Evolutionary conservation across 1,140 invertebrate species (phyloP).

Genomic region (Cyclargus thomasi): DNA sequence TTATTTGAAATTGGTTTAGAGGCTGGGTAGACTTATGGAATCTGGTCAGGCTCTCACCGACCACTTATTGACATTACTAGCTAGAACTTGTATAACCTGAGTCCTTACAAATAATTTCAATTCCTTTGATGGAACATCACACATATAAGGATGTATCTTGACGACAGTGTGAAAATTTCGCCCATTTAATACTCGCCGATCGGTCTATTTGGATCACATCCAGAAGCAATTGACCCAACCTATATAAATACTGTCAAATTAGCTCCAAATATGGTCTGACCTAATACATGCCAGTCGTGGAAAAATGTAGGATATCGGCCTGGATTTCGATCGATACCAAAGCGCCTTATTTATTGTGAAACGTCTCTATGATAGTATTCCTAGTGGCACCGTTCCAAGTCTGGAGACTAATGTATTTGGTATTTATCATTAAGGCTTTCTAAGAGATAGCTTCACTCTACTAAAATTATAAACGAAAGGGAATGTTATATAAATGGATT

Average conservation of each 20-base stretch:
- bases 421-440: not conserved
- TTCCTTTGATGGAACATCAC: too few species aligned
- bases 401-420: not conserved
- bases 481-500: too few species aligned
- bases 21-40: too few species aligned
- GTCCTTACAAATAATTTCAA: too few species aligned
- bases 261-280: not conserved
- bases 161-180: not conserved
- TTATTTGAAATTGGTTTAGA: too few species aligned
- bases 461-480: too few species aligned
- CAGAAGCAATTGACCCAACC: not conserved
- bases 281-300: not conserved
- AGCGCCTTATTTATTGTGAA: not conserved
- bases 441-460: not conserved
- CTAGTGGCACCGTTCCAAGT: not conserved
- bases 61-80: too few species aligned
- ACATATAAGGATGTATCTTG: not conserved
- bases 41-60: too few species aligned
- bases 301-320: not conserved
- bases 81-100: too few species aligned
- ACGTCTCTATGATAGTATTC: not conserved
- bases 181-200: slow-evolving; percentile 10
- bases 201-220: not conserved
- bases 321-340: not conserved
- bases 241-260: not conserved